phyloP scores from a whole-genome alignment of 2,888 invertebrate species.

The Abrostola tripartita region DNA sequence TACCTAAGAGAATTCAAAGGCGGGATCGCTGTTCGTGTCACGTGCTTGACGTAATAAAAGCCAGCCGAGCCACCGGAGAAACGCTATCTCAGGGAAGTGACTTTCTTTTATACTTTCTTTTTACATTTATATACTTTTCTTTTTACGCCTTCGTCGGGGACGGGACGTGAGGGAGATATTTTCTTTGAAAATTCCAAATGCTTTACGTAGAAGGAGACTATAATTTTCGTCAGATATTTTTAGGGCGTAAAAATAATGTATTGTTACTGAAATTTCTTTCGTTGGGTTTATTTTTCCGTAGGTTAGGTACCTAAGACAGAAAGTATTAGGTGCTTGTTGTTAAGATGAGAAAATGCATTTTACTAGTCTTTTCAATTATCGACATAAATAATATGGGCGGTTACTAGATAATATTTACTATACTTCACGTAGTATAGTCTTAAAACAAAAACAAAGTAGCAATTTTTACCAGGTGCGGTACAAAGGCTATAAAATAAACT shows the following conservation, averaged over 20 bases:
- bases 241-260: slow-evolving; percentile 54
- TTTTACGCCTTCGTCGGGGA: slow-evolving; percentile 76
- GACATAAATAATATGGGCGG: no score
- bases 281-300: slow-evolving; percentile 11
- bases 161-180: slow-evolving; percentile 70
- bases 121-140: slow-evolving; percentile 76
- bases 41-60: slow-evolving; percentile 81
- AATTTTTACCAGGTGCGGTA: no score
- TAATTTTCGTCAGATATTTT: slow-evolving; percentile 53
- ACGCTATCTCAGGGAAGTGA: slow-evolving; percentile 77
- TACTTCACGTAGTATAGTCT: no score
- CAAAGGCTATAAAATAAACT: no score
- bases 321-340: neutral
- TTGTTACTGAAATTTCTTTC: slow-evolving; percentile 30
- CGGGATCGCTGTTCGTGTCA: slow-evolving; percentile 75
- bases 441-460: no score
- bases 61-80: slow-evolving; percentile 69
- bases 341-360: no score
- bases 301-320: slow-evolving; percentile 1
- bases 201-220: slow-evolving; percentile 38
- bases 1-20: slow-evolving; percentile 72
- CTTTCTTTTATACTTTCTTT: slow-evolving; percentile 80
- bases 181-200: slow-evolving; percentile 58
- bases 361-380: no score
- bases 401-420: no score